These are phyloP conservation scores for Microctonus aethiopoides DNA, from an alignment of 2,888 invertebrate species.

Conservation along the genomic window DNA sequence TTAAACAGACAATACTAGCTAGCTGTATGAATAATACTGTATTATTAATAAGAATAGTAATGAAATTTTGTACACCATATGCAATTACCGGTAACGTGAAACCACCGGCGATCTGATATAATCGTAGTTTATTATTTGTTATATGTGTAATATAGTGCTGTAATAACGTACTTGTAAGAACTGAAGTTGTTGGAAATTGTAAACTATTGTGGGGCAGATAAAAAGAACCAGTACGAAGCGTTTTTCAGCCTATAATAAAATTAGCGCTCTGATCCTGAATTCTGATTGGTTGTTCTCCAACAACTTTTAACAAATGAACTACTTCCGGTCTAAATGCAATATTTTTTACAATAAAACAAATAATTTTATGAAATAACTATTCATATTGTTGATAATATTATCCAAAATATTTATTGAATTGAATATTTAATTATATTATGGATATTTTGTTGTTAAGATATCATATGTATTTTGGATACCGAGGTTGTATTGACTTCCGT, in stretches of 20 bases:
- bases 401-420: not conserved
- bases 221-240: not conserved
- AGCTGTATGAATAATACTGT: not conserved
- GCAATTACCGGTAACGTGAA: conserved; percentile 19
- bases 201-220: too few relatives aligned
- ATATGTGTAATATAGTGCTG: not conserved
- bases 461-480: not conserved
- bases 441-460: not conserved
- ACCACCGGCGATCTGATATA: conserved; percentile 14
- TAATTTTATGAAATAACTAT: not conserved
- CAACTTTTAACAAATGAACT: not conserved
- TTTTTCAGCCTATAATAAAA: not conserved
- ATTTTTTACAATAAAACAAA: not conserved
- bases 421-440: not conserved
- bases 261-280: not conserved
- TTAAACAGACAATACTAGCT: not conserved
- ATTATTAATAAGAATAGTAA: not conserved
- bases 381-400: not conserved
- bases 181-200: not conserved
- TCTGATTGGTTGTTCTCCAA: not conserved
- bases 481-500: not conserved
- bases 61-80: not conserved
- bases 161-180: not conserved
- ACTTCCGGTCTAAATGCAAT: not conserved
- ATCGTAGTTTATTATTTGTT: conserved; percentile 8